Percentiles rank a stretch among this genome's conserved stretches.
Evolutionary conservation across 2,113 vertebrate species (phyloP).

Genomic region (Rhabdomys dilectus): DNA sequence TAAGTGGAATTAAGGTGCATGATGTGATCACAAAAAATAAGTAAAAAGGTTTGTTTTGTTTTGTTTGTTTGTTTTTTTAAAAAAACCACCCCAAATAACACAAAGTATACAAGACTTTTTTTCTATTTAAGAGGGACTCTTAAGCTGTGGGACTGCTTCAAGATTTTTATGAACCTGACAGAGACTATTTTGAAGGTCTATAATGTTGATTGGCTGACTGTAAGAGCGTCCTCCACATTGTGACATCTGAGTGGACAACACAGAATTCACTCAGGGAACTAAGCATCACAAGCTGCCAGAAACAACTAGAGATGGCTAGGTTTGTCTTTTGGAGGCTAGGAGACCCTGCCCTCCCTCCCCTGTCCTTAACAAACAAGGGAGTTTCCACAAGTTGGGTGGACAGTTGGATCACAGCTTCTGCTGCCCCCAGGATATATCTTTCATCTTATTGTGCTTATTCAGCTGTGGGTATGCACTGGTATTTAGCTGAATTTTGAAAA

Average conservation of each 20-base stretch:
- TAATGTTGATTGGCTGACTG: not conserved
- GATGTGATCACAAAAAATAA: no score
- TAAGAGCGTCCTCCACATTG: not conserved
- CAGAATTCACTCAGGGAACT: not conserved
- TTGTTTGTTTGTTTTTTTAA: no score
- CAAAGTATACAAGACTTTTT: not conserved
- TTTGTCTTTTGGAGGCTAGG: not conserved
- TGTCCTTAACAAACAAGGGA: conserved; percentile 32
- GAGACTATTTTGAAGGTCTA: not conserved
- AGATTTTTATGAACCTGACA: not conserved
- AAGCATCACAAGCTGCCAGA: not conserved
- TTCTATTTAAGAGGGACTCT: not conserved
- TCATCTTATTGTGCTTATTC: conserved; percentile 76
- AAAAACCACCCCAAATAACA: not conserved
- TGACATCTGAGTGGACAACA: not conserved
- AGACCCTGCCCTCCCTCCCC: not conserved
- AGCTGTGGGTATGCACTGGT: conserved; percentile 53
- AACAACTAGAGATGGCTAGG: not conserved
- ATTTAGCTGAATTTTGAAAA: conserved; percentile 61
- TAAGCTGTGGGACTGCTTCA: not conserved
- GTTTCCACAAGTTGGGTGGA: not conserved
- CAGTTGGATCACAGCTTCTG: conserved; percentile 8
- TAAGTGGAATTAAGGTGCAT: no score
- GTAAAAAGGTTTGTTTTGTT: no score
- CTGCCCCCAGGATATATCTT: conserved; percentile 55